Conservation (phyloP, 30 jellyfish, hydroid and myxozoan species). For the Phacellophora camtschatica region DNA sequence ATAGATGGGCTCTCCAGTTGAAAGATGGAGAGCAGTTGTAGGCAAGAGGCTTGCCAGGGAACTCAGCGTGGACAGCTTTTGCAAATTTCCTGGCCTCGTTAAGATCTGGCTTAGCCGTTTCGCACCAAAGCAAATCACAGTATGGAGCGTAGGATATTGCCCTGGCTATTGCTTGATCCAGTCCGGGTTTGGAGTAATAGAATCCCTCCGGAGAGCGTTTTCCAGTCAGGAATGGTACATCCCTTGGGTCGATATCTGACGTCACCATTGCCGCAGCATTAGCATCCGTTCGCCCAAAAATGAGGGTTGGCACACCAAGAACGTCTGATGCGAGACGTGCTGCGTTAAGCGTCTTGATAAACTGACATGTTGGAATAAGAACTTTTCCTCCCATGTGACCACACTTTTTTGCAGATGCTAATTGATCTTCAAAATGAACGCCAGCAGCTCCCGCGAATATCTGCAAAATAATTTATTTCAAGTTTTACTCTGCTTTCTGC, state of each 20-base stretch:
- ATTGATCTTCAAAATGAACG: constrained; percentile 96
- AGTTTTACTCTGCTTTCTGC: no score
- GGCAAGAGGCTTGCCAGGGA: constrained; percentile 94
- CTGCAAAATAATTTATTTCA: no score
- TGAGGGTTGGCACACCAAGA: constrained; percentile 70
- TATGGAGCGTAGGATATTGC: constrained; percentile 90
- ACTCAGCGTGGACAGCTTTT: constrained; percentile 76
- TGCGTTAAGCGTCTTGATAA: constrained; percentile 90
- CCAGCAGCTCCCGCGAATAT: constrained; percentile 97
- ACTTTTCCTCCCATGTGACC: constrained; percentile 99
- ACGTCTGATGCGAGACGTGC: constrained; percentile 95
- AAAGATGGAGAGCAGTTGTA: constrained; percentile 96
- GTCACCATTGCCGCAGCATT: constrained; percentile 95
- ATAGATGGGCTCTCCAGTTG: constrained; percentile 87
- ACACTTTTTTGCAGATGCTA: constrained; percentile 95
- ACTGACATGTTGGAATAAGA: constrained; percentile 93
- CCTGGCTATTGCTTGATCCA: constrained; percentile 86
- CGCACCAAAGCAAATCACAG: constrained; percentile 93
- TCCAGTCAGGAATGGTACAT: constrained; percentile 83
- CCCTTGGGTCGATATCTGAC: constrained; percentile 82
- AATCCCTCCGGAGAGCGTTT: constrained; percentile 96
- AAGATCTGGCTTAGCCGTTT: constrained; percentile 75
- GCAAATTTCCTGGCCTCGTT: constrained; percentile 85
- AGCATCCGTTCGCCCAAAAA: constrained; percentile 96
- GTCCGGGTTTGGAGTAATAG: constrained; percentile 63